Evolutionary conservation across 2,797 vertebrate genomes (phyloP).

Genomic region (Coregonus sp.): DNA sequence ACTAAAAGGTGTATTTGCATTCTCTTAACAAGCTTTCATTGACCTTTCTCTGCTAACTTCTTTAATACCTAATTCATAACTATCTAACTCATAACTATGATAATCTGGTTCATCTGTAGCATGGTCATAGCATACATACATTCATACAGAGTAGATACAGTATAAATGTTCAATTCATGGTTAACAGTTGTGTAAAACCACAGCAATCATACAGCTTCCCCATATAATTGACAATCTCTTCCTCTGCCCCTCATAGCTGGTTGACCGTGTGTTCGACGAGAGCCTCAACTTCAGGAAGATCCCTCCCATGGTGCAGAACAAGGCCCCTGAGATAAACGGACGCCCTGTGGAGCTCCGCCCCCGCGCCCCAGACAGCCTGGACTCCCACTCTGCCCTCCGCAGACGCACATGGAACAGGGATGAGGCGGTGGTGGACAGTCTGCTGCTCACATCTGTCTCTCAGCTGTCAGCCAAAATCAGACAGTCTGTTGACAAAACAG

Average conservation of each 20-base stretch:
- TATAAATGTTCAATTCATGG: background rate
- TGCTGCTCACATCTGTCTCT: constrained; percentile 92
- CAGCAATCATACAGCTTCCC: background rate
- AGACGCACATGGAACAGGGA: constrained; percentile 97
- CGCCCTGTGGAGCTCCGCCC: constrained; percentile 83
- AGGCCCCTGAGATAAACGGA: constrained; percentile 87
- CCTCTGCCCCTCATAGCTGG: constrained; percentile 76
- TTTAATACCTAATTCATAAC: background rate
- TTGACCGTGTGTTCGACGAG: constrained; percentile 98
- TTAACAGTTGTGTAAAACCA: background rate
- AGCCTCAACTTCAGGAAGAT: constrained; percentile 98
- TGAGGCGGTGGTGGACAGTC: constrained; percentile 94
- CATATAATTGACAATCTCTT: background rate
- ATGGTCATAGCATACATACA: background rate
- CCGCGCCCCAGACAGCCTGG: constrained; percentile 81
- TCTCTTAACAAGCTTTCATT: background rate
- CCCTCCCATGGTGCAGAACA: constrained; percentile 87
- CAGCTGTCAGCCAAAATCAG: constrained; percentile 96
- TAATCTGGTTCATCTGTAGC: background rate
- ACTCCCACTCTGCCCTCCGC: constrained; percentile 86
- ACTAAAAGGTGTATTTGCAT: background rate
- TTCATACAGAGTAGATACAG: background rate
- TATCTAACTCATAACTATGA: background rate
- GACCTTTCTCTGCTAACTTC: background rate
- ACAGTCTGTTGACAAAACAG: constrained; percentile 94